Evolutionary conservation across 2,113 vertebrate species (phyloP).

Genomic region (Fulmarus glacialis): DNA sequence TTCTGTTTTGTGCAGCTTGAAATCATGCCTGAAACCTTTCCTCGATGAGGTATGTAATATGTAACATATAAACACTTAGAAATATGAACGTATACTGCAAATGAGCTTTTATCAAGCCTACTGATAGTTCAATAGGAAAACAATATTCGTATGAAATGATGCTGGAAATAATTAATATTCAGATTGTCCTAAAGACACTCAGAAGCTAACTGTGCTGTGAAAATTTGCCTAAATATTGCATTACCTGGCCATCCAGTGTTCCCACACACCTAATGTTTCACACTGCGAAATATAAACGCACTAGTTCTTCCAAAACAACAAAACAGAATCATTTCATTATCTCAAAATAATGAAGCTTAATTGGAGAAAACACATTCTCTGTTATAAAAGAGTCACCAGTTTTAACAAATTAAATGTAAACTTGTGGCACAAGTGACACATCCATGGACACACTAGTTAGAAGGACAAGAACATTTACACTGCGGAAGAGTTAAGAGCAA

Average conservation of each 20-base stretch:
- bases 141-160: neutral
- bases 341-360: neutral
- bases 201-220: neutral
- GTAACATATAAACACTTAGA: neutral
- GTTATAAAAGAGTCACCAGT: neutral
- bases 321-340: neutral
- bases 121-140: neutral
- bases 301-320: neutral
- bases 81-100: neutral
- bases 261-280: neutral
- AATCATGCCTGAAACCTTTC: neutral
- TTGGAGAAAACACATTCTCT: neutral
- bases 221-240: neutral
- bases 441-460: neutral
- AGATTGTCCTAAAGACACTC: neutral
- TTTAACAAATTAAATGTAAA: neutral
- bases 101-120: neutral
- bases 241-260: neutral
- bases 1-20: neutral
- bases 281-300: neutral
- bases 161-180: neutral
- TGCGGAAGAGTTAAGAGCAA: neutral
- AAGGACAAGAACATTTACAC: neutral
- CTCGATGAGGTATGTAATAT: rapidly evolving
- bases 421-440: neutral